phyloP scores from a whole-genome alignment of 2,888 invertebrate genomes.

The Disparrhopalites patrizii region DNA sequence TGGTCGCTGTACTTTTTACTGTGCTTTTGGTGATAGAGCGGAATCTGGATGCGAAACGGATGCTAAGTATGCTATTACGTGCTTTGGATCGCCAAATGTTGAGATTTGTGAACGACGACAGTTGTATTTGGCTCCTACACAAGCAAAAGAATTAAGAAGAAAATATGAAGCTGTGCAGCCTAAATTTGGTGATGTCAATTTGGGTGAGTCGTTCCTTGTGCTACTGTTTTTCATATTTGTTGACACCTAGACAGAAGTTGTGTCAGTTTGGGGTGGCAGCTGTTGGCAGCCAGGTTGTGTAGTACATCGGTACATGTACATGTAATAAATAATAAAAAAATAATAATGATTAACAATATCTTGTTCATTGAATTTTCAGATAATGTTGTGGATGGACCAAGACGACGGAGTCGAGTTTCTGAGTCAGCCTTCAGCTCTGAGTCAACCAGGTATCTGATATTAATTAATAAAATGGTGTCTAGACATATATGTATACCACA shows the following conservation, averaged over 20 bases:
- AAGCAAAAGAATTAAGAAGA: slow-evolving; percentile 18
- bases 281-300: no score
- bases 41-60: slow-evolving; percentile 1
- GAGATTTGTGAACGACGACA: slow-evolving; percentile 10
- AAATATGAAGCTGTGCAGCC: slow-evolving; percentile 23
- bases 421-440: background rate
- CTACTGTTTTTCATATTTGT: no score
- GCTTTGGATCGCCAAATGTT: slow-evolving; percentile 3
- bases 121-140: slow-evolving; percentile 1
- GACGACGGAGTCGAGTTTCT: background rate
- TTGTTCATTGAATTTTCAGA: background rate
- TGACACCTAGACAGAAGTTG: no score
- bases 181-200: slow-evolving; percentile 24
- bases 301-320: no score
- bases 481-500: no score
- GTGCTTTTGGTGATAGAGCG: background rate
- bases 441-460: background rate
- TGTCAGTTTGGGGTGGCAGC: no score
- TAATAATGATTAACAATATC: no score
- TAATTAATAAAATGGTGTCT: background rate
- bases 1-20: background rate
- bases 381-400: slow-evolving; percentile 7
- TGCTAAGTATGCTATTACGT: slow-evolving; percentile 1
- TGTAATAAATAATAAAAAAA: no score
- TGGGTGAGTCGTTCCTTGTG: background rate